These are phyloP conservation scores for Bombus superbus DNA, from an alignment of 1,140 invertebrate species.

Conservation along the genomic window DNA sequence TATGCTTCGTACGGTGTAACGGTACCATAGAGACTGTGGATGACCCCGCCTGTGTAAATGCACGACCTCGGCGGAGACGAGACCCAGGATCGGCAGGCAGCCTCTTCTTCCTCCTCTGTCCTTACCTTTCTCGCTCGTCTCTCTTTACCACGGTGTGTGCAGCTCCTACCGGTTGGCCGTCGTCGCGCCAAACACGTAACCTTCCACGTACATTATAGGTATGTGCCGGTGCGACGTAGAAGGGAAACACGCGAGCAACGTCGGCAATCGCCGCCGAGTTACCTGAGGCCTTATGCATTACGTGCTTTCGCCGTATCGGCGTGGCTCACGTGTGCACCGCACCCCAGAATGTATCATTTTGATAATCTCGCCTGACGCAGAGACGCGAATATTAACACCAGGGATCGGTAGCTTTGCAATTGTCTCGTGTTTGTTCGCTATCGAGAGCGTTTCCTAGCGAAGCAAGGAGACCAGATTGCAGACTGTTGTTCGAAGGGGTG, in stretches of 20 bases:
- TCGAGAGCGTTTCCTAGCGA: conserved; percentile 1
- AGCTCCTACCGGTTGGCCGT: background rate
- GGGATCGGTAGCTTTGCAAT: conserved; percentile 1
- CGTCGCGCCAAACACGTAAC: conserved; percentile 40
- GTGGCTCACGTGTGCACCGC: background rate
- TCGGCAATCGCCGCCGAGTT: background rate
- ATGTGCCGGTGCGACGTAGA: background rate
- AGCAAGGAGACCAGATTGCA: background rate
- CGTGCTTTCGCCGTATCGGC: conserved; percentile 23
- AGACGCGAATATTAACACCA: conserved; percentile 27
- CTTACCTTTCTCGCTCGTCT: conserved; percentile 2
- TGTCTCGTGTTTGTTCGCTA: background rate
- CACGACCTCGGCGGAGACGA: conserved; percentile 78
- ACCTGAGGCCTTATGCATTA: conserved; percentile 24
- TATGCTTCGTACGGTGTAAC: conserved; percentile 74
- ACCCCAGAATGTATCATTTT: conserved; percentile 34
- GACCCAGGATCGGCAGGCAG: conserved; percentile 59
- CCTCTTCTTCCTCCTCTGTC: conserved; percentile 28
- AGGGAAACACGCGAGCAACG: conserved; percentile 25
- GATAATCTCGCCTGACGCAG: conserved; percentile 42
- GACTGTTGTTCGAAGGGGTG: background rate
- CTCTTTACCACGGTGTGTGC: background rate
- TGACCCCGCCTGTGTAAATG: conserved; percentile 82
- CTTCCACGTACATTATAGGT: background rate
- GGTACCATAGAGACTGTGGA: conserved; percentile 77